Percentiles rank a stretch among this genome's conserved stretches.
Conservation (phyloP, 2,797 vertebrate genomes). For the Muscicapa comitata region DNA sequence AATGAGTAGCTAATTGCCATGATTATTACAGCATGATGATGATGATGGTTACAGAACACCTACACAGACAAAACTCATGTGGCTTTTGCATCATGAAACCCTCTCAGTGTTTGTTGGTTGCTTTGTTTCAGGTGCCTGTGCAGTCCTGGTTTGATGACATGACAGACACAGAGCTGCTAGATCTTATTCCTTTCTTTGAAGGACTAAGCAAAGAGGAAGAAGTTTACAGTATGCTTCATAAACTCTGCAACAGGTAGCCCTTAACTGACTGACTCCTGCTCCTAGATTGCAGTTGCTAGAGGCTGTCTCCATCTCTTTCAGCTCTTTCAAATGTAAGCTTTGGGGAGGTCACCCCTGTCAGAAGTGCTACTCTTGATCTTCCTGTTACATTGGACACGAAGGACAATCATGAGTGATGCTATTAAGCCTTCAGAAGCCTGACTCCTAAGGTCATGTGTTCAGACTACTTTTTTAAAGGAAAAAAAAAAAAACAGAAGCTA, state of each 20-base stretch:
- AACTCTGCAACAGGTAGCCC: slow-evolving; percentile 92
- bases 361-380: slow-evolving; percentile 62
- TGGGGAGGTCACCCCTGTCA: slow-evolving; percentile 51
- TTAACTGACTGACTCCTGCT: slow-evolving; percentile 44
- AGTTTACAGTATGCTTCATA: slow-evolving; percentile 90
- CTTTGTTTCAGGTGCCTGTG: slow-evolving; percentile 89
- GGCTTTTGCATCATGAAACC: not conserved
- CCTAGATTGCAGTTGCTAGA: slow-evolving; percentile 27
- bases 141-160: slow-evolving; percentile 99
- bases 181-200: slow-evolving; percentile 95
- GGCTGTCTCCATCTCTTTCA: slow-evolving; percentile 44
- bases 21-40: not conserved
- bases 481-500: slow-evolving; percentile 68
- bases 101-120: not conserved
- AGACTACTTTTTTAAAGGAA: slow-evolving; percentile 68
- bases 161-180: slow-evolving; percentile 96
- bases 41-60: not conserved
- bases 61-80: fast-evolving
- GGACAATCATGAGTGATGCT: slow-evolving; percentile 65
- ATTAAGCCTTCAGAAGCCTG: slow-evolving; percentile 64
- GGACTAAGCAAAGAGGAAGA: slow-evolving; percentile 90
- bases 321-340: slow-evolving; percentile 53
- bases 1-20: not conserved
- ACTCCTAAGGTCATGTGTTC: slow-evolving; percentile 58
- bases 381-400: slow-evolving; percentile 65